phyloP scores from a whole-genome alignment of 2,888 invertebrate species.

The Sisyra terminalis region DNA sequence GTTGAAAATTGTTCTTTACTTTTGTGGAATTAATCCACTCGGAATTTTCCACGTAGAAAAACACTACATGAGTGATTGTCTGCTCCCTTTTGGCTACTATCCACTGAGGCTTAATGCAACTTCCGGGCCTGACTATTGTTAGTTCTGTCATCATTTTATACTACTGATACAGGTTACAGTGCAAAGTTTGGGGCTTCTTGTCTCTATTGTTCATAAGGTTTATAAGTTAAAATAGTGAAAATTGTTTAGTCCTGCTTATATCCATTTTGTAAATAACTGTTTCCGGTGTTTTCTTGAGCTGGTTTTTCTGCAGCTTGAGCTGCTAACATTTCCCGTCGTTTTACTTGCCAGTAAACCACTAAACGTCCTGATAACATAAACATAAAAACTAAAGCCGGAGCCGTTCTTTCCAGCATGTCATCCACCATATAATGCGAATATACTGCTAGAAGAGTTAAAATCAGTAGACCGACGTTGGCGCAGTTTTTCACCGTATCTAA shows the following conservation, averaged over 20 bases:
- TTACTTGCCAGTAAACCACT: constrained; percentile 60
- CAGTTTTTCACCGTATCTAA: constrained; percentile 80
- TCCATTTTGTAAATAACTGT: constrained; percentile 13
- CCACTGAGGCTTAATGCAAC: too few relatives aligned
- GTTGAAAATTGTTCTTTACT: too few relatives aligned
- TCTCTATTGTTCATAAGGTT: too few relatives aligned
- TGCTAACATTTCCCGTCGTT: constrained; percentile 24
- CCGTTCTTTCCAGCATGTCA: constrained; percentile 81
- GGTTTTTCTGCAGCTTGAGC: constrained; percentile 15
- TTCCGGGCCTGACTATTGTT: too few relatives aligned
- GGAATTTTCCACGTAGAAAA: too few relatives aligned
- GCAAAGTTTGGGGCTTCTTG: too few relatives aligned
- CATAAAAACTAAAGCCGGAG: constrained; percentile 79
- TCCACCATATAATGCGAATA: constrained; percentile 89
- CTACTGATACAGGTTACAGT: too few relatives aligned
- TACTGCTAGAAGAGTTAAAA: constrained; percentile 75
- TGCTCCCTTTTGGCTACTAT: too few relatives aligned
- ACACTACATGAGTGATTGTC: too few relatives aligned
- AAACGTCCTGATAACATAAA: constrained; percentile 82
- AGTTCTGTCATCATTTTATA: too few relatives aligned
- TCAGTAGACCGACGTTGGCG: constrained; percentile 68
- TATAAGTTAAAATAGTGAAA: too few relatives aligned
- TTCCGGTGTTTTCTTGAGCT: constrained; percentile 14
- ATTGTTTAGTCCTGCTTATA: constrained; percentile 26
- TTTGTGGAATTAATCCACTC: too few relatives aligned